Conservation (phyloP, 1,140 invertebrate species). For the Cyclina sinensis region DNA sequence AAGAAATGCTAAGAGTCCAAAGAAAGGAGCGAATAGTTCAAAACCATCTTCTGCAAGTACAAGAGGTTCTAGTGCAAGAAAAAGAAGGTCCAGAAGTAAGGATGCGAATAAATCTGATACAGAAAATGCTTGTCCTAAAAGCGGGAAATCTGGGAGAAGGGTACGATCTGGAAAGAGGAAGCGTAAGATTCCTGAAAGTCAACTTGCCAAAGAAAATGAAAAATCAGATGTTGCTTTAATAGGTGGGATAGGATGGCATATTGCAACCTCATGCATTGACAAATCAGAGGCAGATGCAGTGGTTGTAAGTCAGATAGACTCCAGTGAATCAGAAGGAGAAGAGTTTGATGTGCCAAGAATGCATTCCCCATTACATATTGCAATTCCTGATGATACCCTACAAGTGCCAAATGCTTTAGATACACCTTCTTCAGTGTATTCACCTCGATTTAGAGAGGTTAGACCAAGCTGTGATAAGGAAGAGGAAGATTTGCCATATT, state of each 20-base stretch:
- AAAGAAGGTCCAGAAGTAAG: conserved; percentile 73
- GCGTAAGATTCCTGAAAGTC: conserved; percentile 62
- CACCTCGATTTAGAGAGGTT: conserved; percentile 72
- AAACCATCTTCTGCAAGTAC: conserved; percentile 74
- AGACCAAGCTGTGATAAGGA: conserved; percentile 33
- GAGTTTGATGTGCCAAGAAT: conserved; percentile 48
- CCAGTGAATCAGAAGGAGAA: conserved; percentile 75
- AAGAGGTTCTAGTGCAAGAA: conserved; percentile 71
- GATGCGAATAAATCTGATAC: conserved; percentile 71
- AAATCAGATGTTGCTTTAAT: conserved; percentile 81
- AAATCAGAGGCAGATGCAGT: conserved; percentile 78
- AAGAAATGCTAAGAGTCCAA: conserved; percentile 72
- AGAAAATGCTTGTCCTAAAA: conserved; percentile 74
- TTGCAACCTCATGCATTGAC: conserved; percentile 80
- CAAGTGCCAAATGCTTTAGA: conserved; percentile 43
- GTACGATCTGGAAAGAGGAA: conserved; percentile 72
- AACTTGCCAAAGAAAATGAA: conserved; percentile 70
- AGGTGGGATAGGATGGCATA: conserved; percentile 84
- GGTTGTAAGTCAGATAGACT: conserved; percentile 61
- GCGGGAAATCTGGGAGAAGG: conserved; percentile 74
- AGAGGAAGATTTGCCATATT: conserved; percentile 66
- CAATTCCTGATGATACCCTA: conserved; percentile 16
- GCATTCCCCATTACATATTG: conserved; percentile 10
- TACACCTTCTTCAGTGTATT: conserved; percentile 54
- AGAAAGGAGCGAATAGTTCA: conserved; percentile 59